Conservation (phyloP, 2,113 vertebrate species). For the Tenrec ecaudatus region DNA sequence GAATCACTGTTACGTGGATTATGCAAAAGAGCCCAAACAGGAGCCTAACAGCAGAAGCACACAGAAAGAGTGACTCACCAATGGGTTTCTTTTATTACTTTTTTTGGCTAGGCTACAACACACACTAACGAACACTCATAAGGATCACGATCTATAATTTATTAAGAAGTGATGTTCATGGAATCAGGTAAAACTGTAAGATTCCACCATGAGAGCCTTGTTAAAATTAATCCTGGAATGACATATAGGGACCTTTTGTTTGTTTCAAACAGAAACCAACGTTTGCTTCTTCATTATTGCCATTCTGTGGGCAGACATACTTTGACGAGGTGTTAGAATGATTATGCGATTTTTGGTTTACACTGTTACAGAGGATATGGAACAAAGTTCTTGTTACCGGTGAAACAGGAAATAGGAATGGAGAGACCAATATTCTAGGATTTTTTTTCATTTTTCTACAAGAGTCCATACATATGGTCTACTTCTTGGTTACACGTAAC, state of each 20-base stretch:
- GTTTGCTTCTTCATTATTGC: neutral
- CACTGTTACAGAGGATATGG: neutral
- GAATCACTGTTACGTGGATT: neutral
- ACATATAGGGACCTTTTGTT: neutral
- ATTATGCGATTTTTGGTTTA: constrained; percentile 22
- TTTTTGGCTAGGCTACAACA: neutral
- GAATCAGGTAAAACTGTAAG: constrained; percentile 33
- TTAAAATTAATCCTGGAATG: neutral
- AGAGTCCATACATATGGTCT: neutral
- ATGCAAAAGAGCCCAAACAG: neutral
- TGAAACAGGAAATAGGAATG: neutral
- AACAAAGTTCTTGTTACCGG: neutral
- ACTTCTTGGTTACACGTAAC: neutral
- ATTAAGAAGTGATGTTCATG: neutral
- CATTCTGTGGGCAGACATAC: neutral
- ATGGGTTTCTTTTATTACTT: neutral
- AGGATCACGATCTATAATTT: neutral
- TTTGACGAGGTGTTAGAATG: constrained; percentile 4
- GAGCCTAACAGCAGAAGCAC: neutral
- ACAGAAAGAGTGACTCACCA: neutral
- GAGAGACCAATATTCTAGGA: neutral
- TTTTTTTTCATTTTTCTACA: constrained; percentile 16
- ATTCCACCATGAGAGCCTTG: neutral
- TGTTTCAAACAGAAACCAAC: neutral
- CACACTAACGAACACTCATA: neutral